Conservation (phyloP, 2,888 invertebrate genomes). For the Leptothorax acervorum region DNA sequence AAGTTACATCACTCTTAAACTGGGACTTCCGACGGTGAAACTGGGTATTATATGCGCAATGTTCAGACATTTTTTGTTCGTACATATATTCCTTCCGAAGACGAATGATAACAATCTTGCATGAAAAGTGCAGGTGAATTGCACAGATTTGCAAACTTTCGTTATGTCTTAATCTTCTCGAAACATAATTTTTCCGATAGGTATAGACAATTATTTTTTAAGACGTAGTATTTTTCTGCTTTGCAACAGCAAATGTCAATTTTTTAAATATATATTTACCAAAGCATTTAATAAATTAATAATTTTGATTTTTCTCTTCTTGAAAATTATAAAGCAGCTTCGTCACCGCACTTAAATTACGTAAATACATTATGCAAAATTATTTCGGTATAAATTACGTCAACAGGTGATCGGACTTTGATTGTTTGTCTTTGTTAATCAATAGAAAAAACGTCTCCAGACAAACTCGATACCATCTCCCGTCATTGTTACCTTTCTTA, state of each 20-base stretch:
- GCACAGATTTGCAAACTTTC: not conserved
- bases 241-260: not conserved
- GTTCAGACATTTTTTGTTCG: not conserved
- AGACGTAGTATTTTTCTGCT: not conserved
- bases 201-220: not conserved
- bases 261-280: not conserved
- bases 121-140: not conserved
- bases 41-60: not conserved
- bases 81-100: not conserved
- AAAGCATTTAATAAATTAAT: not conserved
- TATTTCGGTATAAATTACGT: conserved; percentile 6
- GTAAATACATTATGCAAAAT: not conserved
- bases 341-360: not conserved
- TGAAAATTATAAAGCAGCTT: not conserved
- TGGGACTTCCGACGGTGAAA: not conserved
- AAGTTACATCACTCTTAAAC: conserved; percentile 20
- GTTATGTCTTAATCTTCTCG: not conserved
- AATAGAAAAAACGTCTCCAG: not conserved
- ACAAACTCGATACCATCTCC: not conserved
- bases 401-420: not conserved
- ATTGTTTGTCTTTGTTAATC: conserved; percentile 1
- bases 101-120: not conserved
- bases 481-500: not conserved
- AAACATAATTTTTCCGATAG: not conserved
- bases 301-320: not conserved